A percentile compares a stretch with the other conserved stretches of the same genome.
Conservation (phyloP, 2,797 vertebrate genomes). For the Smutsia gigantea region DNA sequence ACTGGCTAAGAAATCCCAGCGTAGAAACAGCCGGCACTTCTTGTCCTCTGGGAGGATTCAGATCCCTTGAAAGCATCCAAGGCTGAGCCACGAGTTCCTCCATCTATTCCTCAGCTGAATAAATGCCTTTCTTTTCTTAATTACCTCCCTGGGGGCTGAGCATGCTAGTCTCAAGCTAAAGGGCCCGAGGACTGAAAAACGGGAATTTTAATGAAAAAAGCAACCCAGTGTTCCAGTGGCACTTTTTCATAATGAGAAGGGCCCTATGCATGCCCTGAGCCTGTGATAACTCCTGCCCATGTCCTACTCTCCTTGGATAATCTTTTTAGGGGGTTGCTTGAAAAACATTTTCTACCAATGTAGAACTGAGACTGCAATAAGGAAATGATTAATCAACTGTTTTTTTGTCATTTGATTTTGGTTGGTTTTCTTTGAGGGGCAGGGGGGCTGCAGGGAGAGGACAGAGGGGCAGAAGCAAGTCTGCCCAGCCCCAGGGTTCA, state of each 20-base stretch:
- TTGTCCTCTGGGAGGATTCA: not conserved
- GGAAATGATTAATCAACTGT: not conserved
- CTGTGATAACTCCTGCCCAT: not conserved
- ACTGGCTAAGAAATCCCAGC: not conserved
- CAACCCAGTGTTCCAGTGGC: not conserved
- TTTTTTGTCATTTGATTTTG: not conserved
- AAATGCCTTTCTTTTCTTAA: constrained; percentile 34
- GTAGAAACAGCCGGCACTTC: not conserved
- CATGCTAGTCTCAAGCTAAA: not conserved
- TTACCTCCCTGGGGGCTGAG: constrained; percentile 28
- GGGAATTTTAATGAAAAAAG: not conserved
- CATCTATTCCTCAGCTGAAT: not conserved
- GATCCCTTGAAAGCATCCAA: not conserved
- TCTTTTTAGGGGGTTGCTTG: not conserved
- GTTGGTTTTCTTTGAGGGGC: not conserved
- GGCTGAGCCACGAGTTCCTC: not conserved
- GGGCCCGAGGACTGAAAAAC: not conserved
- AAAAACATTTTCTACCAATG: not conserved
- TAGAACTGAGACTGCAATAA: not conserved
- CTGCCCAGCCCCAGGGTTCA: not conserved
- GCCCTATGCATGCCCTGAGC: not conserved
- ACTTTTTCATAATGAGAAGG: not conserved
- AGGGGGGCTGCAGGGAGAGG: not conserved
- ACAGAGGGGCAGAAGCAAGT: not conserved
- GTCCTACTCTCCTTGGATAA: not conserved